These are phyloP conservation scores for Lethenteron camtschaticum DNA, from an alignment of 2,113 vertebrate genomes.

Conservation along the genomic window DNA sequence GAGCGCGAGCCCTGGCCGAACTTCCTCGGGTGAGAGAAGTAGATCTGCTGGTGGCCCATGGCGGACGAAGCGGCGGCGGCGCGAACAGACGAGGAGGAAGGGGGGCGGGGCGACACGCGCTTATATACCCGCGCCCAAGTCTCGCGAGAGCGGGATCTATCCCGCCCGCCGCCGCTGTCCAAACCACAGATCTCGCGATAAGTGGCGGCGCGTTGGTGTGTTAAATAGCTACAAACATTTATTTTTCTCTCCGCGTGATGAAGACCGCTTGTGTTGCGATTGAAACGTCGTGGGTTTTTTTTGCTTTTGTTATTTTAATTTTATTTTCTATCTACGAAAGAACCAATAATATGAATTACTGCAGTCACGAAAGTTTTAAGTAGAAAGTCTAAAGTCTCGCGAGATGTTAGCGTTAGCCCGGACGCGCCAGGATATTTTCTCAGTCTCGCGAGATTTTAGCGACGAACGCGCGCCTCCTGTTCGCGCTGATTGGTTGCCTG, in stretches of 20 bases:
- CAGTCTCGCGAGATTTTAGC: too few relatives aligned
- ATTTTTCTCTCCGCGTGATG: too few relatives aligned
- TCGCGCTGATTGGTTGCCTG: too few relatives aligned
- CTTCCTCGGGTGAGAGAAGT: constrained; percentile 87
- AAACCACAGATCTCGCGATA: background rate
- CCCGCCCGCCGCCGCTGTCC: background rate
- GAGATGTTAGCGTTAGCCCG: too few relatives aligned
- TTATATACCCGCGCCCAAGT: constrained; percentile 11
- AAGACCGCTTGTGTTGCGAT: background rate
- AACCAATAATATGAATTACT: too few relatives aligned
- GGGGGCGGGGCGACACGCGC: constrained; percentile 16
- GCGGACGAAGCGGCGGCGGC: constrained; percentile 17
- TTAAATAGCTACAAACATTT: too few relatives aligned
- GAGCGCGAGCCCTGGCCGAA: constrained; percentile 87
- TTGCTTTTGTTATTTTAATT: too few relatives aligned
- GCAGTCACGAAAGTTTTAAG: too few relatives aligned
- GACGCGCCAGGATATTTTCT: too few relatives aligned
- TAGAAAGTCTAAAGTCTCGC: too few relatives aligned
- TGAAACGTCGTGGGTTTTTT: background rate
- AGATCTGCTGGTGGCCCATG: constrained; percentile 93
- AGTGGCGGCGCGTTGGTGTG: background rate
- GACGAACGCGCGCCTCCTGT: too few relatives aligned
- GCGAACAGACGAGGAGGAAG: constrained; percentile 26
- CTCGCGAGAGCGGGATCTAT: background rate
- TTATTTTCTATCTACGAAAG: too few relatives aligned